phyloP scores from a whole-genome alignment of 1,140 invertebrate species.

The Cotesia chilonis region DNA sequence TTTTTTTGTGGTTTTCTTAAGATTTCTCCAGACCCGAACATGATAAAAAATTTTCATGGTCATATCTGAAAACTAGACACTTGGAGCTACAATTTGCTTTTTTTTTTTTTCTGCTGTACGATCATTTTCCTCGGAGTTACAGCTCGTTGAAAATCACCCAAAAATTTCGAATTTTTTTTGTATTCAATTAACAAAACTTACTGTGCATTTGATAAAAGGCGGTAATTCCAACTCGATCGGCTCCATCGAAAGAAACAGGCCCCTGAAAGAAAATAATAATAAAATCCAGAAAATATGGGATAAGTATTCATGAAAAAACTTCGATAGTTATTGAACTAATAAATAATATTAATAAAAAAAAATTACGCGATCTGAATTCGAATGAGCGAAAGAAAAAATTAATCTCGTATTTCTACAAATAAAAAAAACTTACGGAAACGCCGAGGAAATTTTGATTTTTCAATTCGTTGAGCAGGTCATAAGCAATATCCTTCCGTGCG shows the following conservation, averaged over 20 bases:
- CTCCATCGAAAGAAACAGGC: conserved; percentile 84
- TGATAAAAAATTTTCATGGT: too few species aligned
- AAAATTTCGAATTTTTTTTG: too few species aligned
- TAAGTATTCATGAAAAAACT: too few species aligned
- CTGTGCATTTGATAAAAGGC: conserved; percentile 88
- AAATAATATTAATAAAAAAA: background rate
- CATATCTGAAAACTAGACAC: too few species aligned
- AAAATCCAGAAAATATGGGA: too few species aligned
- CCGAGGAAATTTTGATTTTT: conserved; percentile 80
- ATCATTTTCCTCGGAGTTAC: too few species aligned
- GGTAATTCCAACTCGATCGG: conserved; percentile 84
- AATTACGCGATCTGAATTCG: conserved; percentile 3
- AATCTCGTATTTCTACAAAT: too few species aligned
- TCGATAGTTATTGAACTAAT: conserved; percentile 1
- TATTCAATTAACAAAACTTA: conserved; percentile 45
- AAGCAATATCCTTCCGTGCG: conserved; percentile 73
- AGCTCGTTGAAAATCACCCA: too few species aligned
- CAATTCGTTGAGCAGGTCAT: conserved; percentile 74
- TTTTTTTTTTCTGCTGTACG: too few species aligned
- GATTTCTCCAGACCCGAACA: too few species aligned
- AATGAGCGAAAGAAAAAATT: background rate
- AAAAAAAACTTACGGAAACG: conserved; percentile 76
- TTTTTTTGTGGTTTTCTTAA: too few species aligned
- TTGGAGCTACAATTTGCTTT: too few species aligned
- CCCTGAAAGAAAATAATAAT: conserved; percentile 68